Evolutionary conservation across 2,888 invertebrate genomes (phyloP), one percentile per base, ranked within the genome.

Genomic region (Pseudoips prasinana): DNA sequence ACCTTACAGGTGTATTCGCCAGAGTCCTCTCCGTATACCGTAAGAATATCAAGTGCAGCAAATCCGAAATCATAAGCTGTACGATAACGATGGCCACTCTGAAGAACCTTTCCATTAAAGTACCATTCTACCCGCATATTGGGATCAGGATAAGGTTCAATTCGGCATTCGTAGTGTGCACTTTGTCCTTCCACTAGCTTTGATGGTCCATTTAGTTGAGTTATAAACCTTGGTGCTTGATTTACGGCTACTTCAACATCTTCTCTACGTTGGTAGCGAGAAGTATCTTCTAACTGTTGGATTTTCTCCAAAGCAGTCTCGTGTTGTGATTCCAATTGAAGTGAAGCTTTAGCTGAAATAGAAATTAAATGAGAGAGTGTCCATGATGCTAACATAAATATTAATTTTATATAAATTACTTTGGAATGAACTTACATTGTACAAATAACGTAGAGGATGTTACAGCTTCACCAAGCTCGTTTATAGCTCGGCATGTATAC

Each of bases 51-150:
- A 45, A 99, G 91, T 31, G 98, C 96, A 36, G 98, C 97, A 80
- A 98, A 98, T 25, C 99, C 99, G 76, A 99, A 99, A 74, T 99
- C 98, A 67, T 95, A 96, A 27, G 97, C 94, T 27, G 98, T 98
- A 66, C 97, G 93, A 90, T 96, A 97, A 44, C 98, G 92, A 71
- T 98, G 97, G 34, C 96, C 96, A 44, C 94, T 94, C 61, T 93
- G 94, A 28, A 97, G 84, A 25, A 97, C 95, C 75, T 96, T 93
- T 27, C 96, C 97, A 75, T 98, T 97, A 65, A 96, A 96, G 87
- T 95, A 94, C 97, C 97, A 97, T 80, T 96, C 96, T 0, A 97
- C 95, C 65, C 96, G 95, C 73, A 97, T 92, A 48, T 93, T 93
- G 3, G 95, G 91, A 82, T 97, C 97, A 1, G 96, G 96, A 65